Evolutionary conservation across 2,888 invertebrate genomes (phyloP).

Genomic region (Coronaproctus castanopsis): DNA sequence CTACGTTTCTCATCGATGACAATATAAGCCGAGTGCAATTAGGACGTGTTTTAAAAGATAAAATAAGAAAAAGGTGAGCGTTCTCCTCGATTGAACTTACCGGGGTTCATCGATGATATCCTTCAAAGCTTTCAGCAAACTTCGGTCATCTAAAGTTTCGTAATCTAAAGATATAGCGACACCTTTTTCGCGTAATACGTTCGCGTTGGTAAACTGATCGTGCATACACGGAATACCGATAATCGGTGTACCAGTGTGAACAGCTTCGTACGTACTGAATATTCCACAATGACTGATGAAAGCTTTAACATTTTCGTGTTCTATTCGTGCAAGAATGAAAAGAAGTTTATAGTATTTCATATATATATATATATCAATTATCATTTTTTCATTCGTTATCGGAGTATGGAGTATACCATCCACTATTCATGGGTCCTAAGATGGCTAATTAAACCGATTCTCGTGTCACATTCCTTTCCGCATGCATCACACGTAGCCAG

Average conservation of each 20-base stretch:
- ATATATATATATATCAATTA: background rate
- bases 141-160: slow-evolving; percentile 18
- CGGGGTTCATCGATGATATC: too few species aligned
- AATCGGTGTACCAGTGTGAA: slow-evolving; percentile 28
- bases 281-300: slow-evolving; percentile 35
- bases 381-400: too few species aligned
- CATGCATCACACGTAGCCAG: too few species aligned
- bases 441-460: too few species aligned
- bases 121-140: slow-evolving; percentile 16
- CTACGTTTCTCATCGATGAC: too few species aligned
- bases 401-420: too few species aligned
- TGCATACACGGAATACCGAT: slow-evolving; percentile 27
- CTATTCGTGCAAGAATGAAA: slow-evolving; percentile 42
- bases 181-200: slow-evolving; percentile 22
- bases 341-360: slow-evolving; percentile 27
- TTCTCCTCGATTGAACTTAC: too few species aligned
- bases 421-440: too few species aligned
- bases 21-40: too few species aligned
- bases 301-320: slow-evolving; percentile 28
- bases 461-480: too few species aligned
- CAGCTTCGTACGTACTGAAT: slow-evolving; percentile 30
- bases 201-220: slow-evolving; percentile 26
- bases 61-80: too few species aligned
- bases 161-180: slow-evolving; percentile 24
- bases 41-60: too few species aligned